phyloP scores from a whole-genome alignment of 2,113 vertebrate genomes.

The Prolemur simus region DNA sequence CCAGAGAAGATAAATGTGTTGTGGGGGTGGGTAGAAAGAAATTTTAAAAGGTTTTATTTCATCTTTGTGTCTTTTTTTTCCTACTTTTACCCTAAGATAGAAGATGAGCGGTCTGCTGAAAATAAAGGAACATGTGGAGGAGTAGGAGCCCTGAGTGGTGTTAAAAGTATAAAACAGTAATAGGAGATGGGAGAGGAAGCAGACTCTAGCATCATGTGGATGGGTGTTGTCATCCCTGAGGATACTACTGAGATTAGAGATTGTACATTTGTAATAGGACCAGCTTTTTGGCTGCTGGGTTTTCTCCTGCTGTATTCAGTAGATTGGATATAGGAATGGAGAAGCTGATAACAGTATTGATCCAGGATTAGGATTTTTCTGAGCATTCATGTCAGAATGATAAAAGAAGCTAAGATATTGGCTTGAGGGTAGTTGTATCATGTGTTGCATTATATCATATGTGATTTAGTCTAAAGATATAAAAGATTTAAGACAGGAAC shows the following conservation, averaged over 20 bases:
- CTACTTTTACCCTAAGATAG: background rate
- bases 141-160: background rate
- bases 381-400: background rate
- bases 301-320: background rate
- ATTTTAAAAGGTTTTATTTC: background rate
- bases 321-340: background rate
- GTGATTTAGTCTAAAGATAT: background rate
- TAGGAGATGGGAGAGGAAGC: background rate
- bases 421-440: background rate
- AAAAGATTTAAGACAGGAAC: background rate
- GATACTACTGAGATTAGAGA: background rate
- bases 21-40: background rate
- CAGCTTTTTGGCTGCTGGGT: background rate
- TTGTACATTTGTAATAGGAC: background rate
- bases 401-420: background rate
- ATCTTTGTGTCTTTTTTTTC: background rate
- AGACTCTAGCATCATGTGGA: background rate
- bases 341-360: background rate
- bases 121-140: background rate
- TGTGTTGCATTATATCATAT: background rate
- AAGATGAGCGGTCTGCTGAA: background rate
- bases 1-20: background rate
- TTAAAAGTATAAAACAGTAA: background rate
- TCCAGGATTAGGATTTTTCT: background rate
- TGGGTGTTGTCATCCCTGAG: background rate